Conservation (phyloP, 1,140 invertebrate genomes). For the Colletes gigas region DNA sequence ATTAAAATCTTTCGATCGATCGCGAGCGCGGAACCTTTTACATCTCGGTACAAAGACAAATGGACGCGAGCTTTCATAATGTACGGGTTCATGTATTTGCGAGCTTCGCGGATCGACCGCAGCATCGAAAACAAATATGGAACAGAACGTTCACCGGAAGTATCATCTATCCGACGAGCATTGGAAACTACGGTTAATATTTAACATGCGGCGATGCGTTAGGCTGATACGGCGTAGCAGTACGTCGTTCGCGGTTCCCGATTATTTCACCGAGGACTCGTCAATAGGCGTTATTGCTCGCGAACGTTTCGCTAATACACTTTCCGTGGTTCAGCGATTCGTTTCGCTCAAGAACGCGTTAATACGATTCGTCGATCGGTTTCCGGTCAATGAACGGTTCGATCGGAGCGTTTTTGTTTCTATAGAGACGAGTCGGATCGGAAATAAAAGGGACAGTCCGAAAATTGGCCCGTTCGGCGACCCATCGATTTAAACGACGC, state of each 20-base stretch:
- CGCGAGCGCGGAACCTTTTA: no score
- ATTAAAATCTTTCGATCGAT: no score
- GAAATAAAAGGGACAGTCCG: no score
- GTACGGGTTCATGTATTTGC: neutral
- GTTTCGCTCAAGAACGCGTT: neutral
- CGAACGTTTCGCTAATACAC: neutral
- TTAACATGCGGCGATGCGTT: neutral
- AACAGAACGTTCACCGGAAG: neutral
- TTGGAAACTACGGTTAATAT: conserved; percentile 17
- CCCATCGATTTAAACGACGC: neutral
- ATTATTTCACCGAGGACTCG: neutral
- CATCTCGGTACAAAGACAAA: no score
- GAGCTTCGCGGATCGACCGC: neutral
- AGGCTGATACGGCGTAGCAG: neutral
- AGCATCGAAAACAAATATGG: no score
- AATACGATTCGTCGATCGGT: no score
- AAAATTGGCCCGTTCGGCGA: no score
- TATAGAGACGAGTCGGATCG: no score
- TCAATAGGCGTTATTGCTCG: neutral
- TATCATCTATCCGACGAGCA: neutral
- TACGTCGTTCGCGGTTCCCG: neutral
- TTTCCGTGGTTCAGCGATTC: neutral
- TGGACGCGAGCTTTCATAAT: no score
- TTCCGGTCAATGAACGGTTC: no score
- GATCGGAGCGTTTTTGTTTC: no score